Evolutionary conservation across 2,113 vertebrate species (phyloP), one percentile per base, ranked within the genome.

Genomic region (Apteryx owenii): DNA sequence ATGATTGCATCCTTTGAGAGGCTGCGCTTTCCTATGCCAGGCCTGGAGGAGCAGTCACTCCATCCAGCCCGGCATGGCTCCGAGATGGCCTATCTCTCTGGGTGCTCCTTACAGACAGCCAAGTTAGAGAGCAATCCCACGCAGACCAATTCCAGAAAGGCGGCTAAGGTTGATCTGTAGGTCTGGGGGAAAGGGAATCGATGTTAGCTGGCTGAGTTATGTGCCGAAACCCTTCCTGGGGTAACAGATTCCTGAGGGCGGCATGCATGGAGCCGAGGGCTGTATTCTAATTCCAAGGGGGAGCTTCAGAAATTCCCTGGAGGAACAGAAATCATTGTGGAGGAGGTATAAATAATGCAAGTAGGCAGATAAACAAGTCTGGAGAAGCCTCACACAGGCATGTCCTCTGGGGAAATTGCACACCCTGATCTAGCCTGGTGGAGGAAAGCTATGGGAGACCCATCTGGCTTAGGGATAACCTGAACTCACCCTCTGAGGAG

Each of bases 301-400:
- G 51, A 87, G 73, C 71, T 95, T 84, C 28, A 89, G 85, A n/a
- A 91, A 79, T 72, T 89, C 88, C 71, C 85, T 94, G 29, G 60
- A 56, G 90, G 78, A 84, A 48, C 11, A 26, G 61, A 68, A 72
- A 81, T 69, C 25, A 23, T 56, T 93, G 73, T 1, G 61, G 73
- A 93, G 91, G 73, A 92, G 83, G 60, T 75, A 75, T 23, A 79
- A 92, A 79, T 36, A 44, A 38, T 16, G 19, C 51, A 84, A 72
- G 79, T 73, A 1, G 1, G 56, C 48, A 72, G 87, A 65, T 40
- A 66, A 93, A 26, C 51, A 89, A 54, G 46, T 76, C 84, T 92
- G 87, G 77, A 96, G 89, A 72, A 81, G 40, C 23, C 56, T 91
- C 7, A 0, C n/a, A 42, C 2, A 21, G 44, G 51, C 7, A 4